Evolutionary conservation across 1,140 invertebrate species (phyloP).

Genomic region (Octopus bimaculoides): DNA sequence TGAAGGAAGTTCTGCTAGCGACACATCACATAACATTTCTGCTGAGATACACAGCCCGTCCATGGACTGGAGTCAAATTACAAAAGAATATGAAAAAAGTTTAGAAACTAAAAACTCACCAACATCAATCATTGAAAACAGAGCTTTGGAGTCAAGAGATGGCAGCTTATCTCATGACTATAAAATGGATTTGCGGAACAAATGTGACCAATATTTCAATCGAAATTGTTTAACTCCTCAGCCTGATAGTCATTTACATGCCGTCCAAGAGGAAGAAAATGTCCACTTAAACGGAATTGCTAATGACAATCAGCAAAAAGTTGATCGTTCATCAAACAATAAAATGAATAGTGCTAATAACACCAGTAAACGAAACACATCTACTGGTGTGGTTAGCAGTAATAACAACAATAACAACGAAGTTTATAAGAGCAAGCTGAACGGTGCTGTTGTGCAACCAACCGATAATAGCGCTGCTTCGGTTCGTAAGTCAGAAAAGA

Average conservation of each 20-base stretch:
- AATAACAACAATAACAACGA: neutral
- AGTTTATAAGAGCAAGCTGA: neutral
- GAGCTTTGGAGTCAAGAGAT: neutral
- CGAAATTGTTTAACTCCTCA: neutral
- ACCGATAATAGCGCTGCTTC: neutral
- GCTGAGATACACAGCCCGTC: conserved; percentile 25
- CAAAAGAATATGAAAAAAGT: neutral
- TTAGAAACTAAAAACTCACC: neutral
- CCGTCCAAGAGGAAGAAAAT: conserved; percentile 11
- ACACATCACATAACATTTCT: conserved; percentile 23
- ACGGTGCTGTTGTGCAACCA: neutral
- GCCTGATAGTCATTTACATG: neutral
- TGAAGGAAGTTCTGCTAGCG: conserved; percentile 15
- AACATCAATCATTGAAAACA: neutral
- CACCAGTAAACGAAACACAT: neutral
- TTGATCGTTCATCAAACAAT: neutral
- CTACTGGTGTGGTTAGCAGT: neutral
- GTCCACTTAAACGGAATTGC: conserved; percentile 16
- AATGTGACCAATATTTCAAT: conserved; percentile 26
- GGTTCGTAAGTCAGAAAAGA: conserved; percentile 3
- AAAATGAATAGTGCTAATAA: conserved; percentile 10
- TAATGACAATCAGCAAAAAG: conserved; percentile 15
- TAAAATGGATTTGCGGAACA: conserved; percentile 27
- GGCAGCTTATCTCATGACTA: conserved; percentile 25
- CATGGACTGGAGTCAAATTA: neutral